These are phyloP conservation scores for Steatornis caripensis DNA, from an alignment of 2,113 vertebrate genomes.

Conservation along the genomic window DNA sequence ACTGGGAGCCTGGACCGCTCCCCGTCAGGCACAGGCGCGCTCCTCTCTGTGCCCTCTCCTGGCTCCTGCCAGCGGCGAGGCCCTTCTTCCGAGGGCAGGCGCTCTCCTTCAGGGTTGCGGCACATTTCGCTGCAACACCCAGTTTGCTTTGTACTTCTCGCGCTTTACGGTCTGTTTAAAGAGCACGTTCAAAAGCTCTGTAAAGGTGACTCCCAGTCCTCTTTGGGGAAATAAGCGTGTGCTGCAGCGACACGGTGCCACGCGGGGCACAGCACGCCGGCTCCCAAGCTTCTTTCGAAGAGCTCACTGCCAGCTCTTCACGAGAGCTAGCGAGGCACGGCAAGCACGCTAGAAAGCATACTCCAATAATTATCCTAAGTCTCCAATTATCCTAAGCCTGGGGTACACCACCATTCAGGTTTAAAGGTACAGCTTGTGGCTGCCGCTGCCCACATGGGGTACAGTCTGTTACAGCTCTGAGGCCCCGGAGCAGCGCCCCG, in stretches of 20 bases:
- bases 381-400: not conserved
- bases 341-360: not conserved
- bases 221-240: fast-evolving
- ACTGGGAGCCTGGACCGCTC: not conserved
- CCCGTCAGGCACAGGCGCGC: not conserved
- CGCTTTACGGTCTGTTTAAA: not conserved
- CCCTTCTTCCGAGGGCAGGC: not conserved
- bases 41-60: not conserved
- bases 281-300: not conserved
- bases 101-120: not conserved
- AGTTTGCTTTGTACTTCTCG: not conserved
- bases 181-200: not conserved
- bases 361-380: fast-evolving
- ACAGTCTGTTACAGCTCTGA: too few species aligned
- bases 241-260: not conserved
- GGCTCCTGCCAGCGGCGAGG: not conserved
- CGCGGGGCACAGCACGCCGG: too few species aligned
- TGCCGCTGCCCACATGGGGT: too few species aligned
- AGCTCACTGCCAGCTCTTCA: not conserved
- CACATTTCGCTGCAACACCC: fast-evolving
- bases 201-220: too few species aligned
- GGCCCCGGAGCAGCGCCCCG: fast-evolving
- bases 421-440: not conserved
- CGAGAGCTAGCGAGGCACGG: not conserved
- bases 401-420: fast-evolving